phyloP scores from a whole-genome alignment of 2,113 vertebrate species.

The Nannospalax galili region DNA sequence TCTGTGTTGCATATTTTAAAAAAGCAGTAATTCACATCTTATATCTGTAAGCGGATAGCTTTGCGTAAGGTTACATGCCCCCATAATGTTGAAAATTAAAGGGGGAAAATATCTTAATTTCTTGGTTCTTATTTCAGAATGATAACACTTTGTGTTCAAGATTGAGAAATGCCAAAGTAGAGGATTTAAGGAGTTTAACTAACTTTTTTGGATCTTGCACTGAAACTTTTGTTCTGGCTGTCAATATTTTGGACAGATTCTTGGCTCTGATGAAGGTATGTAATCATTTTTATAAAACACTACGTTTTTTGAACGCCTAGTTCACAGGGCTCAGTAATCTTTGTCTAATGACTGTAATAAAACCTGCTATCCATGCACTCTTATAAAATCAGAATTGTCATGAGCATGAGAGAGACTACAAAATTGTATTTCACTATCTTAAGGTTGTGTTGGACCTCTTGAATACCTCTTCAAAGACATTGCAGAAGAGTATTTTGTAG shows the following conservation, averaged over 20 bases:
- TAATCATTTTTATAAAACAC: neutral
- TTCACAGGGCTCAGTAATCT: neutral
- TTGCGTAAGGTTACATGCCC: neutral
- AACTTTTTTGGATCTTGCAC: slow-evolving; percentile 97
- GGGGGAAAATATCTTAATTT: neutral
- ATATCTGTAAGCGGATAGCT: neutral
- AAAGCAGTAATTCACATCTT: neutral
- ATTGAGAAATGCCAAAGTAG: slow-evolving; percentile 94
- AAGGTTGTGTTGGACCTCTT: neutral
- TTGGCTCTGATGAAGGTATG: slow-evolving; percentile 97
- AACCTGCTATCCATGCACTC: neutral
- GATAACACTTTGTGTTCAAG: slow-evolving; percentile 92
- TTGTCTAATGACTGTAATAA: slow-evolving; percentile 1
- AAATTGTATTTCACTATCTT: slow-evolving; percentile 16
- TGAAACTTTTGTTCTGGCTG: slow-evolving; percentile 96
- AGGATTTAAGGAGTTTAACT: slow-evolving; percentile 97
- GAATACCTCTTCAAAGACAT: neutral
- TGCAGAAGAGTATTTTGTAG: neutral
- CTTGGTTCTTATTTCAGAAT: slow-evolving; percentile 84
- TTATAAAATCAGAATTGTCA: slow-evolving; percentile 1
- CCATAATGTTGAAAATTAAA: neutral
- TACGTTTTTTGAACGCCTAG: neutral
- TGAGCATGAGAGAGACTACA: neutral
- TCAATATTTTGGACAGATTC: slow-evolving; percentile 98
- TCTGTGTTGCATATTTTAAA: neutral